phyloP scores from a whole-genome alignment of 2,888 invertebrate genomes.

The Galerucella pusilla region DNA sequence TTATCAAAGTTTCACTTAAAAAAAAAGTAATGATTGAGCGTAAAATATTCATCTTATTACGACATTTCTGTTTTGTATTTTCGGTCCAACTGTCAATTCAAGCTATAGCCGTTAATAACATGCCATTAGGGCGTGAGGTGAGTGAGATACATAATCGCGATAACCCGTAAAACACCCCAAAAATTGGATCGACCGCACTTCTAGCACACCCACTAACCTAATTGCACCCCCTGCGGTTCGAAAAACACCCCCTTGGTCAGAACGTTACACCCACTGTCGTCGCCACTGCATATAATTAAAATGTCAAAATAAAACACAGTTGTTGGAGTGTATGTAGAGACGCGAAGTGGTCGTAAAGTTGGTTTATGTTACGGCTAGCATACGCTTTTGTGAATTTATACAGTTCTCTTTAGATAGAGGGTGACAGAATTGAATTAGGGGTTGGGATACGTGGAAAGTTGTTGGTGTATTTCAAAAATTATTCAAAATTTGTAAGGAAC shows the following conservation, averaged over 20 bases:
- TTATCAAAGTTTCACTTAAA: too few species aligned
- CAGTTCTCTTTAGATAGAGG: slow-evolving; percentile 1
- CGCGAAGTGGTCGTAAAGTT: slow-evolving; percentile 3
- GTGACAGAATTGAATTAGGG: slow-evolving; percentile 2
- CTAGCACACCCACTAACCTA: slow-evolving; percentile 51
- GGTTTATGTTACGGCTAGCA: slow-evolving; percentile 2
- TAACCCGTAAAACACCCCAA: slow-evolving; percentile 31
- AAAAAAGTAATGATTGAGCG: too few species aligned
- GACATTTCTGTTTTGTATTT: background rate
- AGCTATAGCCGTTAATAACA: slow-evolving; percentile 14
- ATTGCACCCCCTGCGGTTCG: slow-evolving; percentile 53
- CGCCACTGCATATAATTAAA: slow-evolving; percentile 50
- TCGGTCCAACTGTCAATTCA: background rate
- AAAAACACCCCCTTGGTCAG: slow-evolving; percentile 45
- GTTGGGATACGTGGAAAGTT: background rate
- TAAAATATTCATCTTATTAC: too few species aligned
- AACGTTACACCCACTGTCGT: slow-evolving; percentile 47
- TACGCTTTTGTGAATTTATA: slow-evolving; percentile 7
- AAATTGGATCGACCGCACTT: slow-evolving; percentile 44
- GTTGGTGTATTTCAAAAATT: background rate
- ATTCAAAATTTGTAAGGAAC: too few species aligned
- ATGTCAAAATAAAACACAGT: slow-evolving; percentile 45
- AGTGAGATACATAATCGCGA: slow-evolving; percentile 31
- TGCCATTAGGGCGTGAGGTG: slow-evolving; percentile 33
- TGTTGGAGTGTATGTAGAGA: background rate